These are phyloP conservation scores for Premnoplex brunnescens DNA, from an alignment of 2,797 vertebrate genomes.

Conservation along the genomic window DNA sequence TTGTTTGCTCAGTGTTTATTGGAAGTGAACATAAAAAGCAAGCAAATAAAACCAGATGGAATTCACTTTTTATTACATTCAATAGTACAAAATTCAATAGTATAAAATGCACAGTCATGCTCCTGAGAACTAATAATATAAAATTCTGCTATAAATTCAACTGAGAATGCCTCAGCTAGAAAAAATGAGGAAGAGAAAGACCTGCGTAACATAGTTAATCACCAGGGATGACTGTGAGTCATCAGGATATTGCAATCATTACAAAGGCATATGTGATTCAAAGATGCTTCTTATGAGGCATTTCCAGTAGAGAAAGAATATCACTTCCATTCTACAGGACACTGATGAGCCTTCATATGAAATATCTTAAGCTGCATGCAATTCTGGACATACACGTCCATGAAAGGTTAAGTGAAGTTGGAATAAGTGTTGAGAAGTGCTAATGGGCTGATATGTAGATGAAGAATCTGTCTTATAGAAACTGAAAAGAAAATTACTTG, in stretches of 20 bases:
- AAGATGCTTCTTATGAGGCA: background rate
- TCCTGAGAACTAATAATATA: background rate
- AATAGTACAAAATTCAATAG: background rate
- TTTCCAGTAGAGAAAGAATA: background rate
- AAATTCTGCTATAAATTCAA: background rate
- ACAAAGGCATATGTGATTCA: background rate
- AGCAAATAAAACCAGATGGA: slow-evolving; percentile 11
- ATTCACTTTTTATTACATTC: background rate
- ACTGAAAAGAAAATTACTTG: background rate
- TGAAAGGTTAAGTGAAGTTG: background rate
- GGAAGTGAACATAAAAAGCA: background rate
- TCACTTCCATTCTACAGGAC: background rate
- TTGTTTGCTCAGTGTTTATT: slow-evolving; percentile 20
- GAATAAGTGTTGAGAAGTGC: background rate
- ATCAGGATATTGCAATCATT: background rate
- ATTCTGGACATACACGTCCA: background rate
- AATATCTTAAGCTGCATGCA: background rate
- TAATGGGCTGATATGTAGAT: background rate
- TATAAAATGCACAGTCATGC: background rate
- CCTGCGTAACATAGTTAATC: background rate
- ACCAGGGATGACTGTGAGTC: background rate
- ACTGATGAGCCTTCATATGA: background rate
- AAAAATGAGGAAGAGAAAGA: background rate
- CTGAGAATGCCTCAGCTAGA: background rate
- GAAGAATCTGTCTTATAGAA: background rate